A percentile compares a stretch with the other conserved stretches of the same genome.
These are phyloP conservation scores for Chaetorhynchus papuensis DNA, from an alignment of 2,113 vertebrate species.

Conservation along the genomic window DNA sequence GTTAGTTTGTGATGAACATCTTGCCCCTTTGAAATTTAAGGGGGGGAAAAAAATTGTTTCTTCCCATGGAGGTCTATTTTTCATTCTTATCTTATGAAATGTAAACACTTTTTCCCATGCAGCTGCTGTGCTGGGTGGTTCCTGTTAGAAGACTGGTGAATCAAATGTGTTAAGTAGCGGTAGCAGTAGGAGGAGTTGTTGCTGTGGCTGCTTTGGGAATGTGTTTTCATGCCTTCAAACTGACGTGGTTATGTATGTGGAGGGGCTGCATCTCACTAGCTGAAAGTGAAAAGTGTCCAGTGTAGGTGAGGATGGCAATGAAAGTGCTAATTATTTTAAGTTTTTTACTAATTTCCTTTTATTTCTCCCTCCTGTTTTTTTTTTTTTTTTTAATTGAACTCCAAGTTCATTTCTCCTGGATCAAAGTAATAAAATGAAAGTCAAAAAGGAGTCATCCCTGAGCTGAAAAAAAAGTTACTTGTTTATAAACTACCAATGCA, in stretches of 20 bases:
- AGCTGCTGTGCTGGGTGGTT: not conserved
- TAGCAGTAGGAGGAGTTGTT: not conserved
- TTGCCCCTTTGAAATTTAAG: not conserved
- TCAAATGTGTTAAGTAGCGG: not conserved
- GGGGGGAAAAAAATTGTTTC: accelerated
- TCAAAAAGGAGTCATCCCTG: not conserved
- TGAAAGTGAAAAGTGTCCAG: not conserved
- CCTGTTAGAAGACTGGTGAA: not conserved
- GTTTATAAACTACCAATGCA: not conserved
- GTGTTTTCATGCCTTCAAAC: not conserved
- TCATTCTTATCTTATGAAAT: not conserved
- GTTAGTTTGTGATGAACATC: not conserved
- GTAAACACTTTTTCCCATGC: not conserved
- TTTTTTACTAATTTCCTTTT: not conserved
- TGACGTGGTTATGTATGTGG: accelerated
- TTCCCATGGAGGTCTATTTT: not conserved
- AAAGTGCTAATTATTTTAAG: not conserved
- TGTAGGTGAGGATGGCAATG: not conserved
- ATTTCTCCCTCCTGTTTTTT: not conserved
- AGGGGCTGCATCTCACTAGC: not conserved
- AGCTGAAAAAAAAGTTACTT: not conserved
- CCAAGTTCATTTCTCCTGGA: not conserved
- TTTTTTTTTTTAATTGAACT: not conserved
- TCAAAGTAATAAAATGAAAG: not conserved
- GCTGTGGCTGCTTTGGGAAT: not conserved